Conservation (phyloP, 64 coral and sea anemone genomes). For the Astreopora myriophthalma region DNA sequence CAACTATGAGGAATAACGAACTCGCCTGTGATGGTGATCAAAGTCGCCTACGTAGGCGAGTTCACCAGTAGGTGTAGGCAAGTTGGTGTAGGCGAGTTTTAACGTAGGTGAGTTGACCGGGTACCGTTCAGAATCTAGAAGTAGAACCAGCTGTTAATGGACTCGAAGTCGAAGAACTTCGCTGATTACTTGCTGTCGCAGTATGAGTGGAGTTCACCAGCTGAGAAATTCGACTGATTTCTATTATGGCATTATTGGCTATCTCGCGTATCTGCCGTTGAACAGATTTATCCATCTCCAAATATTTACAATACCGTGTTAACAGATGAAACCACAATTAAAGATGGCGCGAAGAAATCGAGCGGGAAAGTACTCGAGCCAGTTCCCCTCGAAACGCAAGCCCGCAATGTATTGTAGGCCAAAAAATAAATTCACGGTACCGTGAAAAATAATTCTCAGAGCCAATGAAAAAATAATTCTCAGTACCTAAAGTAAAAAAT, state of each 20-base stretch:
- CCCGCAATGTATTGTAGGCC: neutral
- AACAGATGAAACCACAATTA: neutral
- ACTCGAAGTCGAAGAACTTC: neutral
- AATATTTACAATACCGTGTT: neutral
- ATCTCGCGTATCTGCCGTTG: neutral
- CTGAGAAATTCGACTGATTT: neutral
- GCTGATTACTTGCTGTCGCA: neutral
- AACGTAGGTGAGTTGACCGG: too few relatives aligned
- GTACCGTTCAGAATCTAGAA: too few relatives aligned
- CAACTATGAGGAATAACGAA: too few relatives aligned
- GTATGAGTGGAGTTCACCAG: neutral
- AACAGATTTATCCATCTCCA: neutral
- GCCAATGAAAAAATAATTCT: neutral
- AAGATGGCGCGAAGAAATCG: neutral
- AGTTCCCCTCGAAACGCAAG: neutral
- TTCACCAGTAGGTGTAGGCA: too few relatives aligned
- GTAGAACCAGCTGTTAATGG: neutral
- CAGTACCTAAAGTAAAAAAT: neutral
- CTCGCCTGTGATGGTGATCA: too few relatives aligned
- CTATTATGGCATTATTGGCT: neutral
- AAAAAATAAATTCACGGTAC: neutral
- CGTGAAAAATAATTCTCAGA: neutral
- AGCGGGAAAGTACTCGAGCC: neutral
- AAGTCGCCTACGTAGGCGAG: too few relatives aligned
- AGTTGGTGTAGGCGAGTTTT: too few relatives aligned